Evolutionary conservation across 2,888 invertebrate species (phyloP).

Genomic region (Electrophaes corylata): DNA sequence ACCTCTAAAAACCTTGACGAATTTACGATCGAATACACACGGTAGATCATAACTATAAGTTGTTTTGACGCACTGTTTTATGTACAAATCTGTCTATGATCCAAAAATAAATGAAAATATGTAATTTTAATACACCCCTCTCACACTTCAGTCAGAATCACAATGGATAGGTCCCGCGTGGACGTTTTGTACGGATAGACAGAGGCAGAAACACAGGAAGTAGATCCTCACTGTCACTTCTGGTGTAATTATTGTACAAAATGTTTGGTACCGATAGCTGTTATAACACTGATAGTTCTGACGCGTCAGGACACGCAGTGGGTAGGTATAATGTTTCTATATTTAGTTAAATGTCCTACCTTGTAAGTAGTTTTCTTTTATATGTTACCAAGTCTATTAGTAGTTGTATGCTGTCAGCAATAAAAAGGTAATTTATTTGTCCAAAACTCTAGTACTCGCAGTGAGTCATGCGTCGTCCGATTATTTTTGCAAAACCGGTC

Average conservation of each 20-base stretch:
- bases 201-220: too few species aligned
- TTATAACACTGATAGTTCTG: too few species aligned
- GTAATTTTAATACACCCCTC: neutral
- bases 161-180: too few species aligned
- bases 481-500: constrained; percentile 61
- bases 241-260: too few species aligned
- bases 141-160: constrained; percentile 9
- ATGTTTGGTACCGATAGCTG: too few species aligned
- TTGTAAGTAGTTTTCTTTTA: constrained; percentile 6
- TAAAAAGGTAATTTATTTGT: constrained; percentile 48
- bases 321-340: too few species aligned
- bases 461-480: constrained; percentile 54
- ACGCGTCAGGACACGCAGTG: too few species aligned
- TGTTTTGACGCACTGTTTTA: neutral
- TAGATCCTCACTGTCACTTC: too few species aligned
- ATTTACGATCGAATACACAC: neutral
- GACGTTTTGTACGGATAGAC: too few species aligned
- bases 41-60: neutral
- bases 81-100: too few species aligned
- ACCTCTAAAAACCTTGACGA: constrained; percentile 1
- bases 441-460: constrained; percentile 46
- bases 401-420: constrained; percentile 25
- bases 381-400: constrained; percentile 12
- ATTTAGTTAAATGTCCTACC: constrained; percentile 1
- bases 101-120: neutral